Conservation (phyloP, 2,888 invertebrate genomes). For the Campoplex nolae region DNA sequence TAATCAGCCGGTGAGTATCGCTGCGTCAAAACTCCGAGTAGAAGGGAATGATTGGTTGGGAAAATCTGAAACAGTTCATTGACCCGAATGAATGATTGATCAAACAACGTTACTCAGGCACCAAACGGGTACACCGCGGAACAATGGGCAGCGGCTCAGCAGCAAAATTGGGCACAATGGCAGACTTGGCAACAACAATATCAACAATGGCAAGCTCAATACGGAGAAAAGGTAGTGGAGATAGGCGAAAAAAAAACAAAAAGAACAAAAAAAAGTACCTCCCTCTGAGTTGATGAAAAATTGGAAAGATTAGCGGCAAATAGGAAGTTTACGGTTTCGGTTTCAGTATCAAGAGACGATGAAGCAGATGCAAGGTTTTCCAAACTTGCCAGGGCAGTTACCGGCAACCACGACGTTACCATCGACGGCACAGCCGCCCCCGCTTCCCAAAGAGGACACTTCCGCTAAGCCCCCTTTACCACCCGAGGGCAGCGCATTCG, state of each 20-base stretch:
- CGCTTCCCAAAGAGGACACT: constrained; percentile 82
- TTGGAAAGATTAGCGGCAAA: constrained; percentile 14
- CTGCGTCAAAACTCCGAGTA: neutral
- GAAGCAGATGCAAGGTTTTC: constrained; percentile 80
- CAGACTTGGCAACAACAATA: constrained; percentile 92
- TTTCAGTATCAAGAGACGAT: constrained; percentile 86
- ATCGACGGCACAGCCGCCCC: constrained; percentile 78
- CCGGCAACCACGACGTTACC: constrained; percentile 65
- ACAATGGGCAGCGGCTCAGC: constrained; percentile 89
- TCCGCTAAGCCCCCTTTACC: constrained; percentile 85
- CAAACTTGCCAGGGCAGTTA: constrained; percentile 72
- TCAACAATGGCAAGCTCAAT: constrained; percentile 91
- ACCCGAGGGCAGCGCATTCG: constrained; percentile 83
- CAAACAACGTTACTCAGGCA: constrained; percentile 75
- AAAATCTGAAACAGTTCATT: constrained; percentile 6
- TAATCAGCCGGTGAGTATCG: constrained; percentile 83
- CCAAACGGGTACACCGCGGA: constrained; percentile 87
- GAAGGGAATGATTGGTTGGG: neutral
- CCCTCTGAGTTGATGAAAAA: constrained; percentile 19
- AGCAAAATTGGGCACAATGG: constrained; percentile 91
- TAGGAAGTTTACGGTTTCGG: constrained; percentile 63
- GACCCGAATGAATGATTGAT: constrained; percentile 55
- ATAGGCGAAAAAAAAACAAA: constrained; percentile 9
- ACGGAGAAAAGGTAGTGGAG: constrained; percentile 89
- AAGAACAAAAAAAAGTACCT: neutral